A percentile compares a stretch with the other conserved stretches of the same genome.
Conservation (phyloP, 2,113 vertebrate species). For the Atrichornis clamosus region DNA sequence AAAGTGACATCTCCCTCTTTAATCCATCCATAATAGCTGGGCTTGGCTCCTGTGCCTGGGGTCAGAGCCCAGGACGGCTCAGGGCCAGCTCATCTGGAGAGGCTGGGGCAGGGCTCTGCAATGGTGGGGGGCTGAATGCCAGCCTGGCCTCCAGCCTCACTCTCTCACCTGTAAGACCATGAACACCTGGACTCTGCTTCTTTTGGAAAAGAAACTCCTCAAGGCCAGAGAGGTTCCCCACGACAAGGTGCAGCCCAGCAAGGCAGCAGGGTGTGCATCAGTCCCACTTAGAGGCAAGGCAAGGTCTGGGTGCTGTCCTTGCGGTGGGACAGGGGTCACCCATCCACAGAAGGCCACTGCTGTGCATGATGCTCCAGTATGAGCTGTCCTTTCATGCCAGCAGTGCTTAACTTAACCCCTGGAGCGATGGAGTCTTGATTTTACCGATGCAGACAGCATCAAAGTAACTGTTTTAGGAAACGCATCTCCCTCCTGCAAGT, state of each 20-base stretch:
- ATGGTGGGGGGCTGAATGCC: neutral
- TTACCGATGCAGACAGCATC: neutral
- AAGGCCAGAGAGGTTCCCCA: neutral
- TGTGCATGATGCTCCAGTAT: neutral
- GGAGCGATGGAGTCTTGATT: neutral
- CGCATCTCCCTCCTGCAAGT: neutral
- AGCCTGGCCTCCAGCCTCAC: neutral
- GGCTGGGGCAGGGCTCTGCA: neutral
- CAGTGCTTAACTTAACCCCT: neutral
- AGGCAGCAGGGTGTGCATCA: neutral
- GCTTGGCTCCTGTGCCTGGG: neutral
- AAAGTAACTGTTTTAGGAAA: neutral
- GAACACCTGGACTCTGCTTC: neutral
- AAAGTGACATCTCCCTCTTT: neutral
- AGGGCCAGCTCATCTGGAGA: neutral
- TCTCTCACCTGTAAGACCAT: rapidly evolving
- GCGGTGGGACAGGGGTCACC: neutral
- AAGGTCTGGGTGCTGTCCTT: neutral
- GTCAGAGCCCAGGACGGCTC: neutral
- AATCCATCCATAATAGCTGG: rapidly evolving
- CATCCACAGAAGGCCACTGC: neutral
- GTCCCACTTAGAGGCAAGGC: neutral
- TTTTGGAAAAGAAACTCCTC: neutral
- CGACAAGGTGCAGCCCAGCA: rapidly evolving
- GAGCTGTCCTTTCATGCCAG: rapidly evolving